Conservation (phyloP, 2,888 invertebrate genomes). For the Schrankia costaestrigalis region DNA sequence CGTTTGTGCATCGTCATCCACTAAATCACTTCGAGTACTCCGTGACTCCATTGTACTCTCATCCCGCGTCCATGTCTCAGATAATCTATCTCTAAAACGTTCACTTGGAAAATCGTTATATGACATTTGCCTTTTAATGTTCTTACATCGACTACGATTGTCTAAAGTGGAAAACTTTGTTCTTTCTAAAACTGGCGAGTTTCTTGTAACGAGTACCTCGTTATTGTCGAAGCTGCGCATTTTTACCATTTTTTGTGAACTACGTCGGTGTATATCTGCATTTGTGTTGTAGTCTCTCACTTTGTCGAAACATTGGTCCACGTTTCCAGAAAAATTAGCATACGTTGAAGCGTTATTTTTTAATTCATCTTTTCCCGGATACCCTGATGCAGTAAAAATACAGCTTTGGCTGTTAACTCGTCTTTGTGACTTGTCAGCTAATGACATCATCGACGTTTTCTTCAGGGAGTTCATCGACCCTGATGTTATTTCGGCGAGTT, state of each 20-base stretch:
- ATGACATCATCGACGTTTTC: slow-evolving; percentile 71
- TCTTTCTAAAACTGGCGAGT: slow-evolving; percentile 53
- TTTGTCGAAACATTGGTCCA: slow-evolving; percentile 75
- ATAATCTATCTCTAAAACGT: slow-evolving; percentile 59
- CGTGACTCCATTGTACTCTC: slow-evolving; percentile 56
- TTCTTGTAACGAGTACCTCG: slow-evolving; percentile 55
- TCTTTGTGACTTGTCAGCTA: slow-evolving; percentile 68
- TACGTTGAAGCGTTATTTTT: slow-evolving; percentile 66
- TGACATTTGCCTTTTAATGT: slow-evolving; percentile 74
- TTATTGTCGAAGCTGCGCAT: slow-evolving; percentile 70
- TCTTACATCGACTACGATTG: slow-evolving; percentile 70
- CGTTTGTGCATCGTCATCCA: slow-evolving; percentile 60
- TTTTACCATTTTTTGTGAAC: slow-evolving; percentile 58
- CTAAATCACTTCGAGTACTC: slow-evolving; percentile 56
- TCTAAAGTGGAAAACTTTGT: slow-evolving; percentile 75
- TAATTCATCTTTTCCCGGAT: slow-evolving; percentile 62
- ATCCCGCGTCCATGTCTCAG: slow-evolving; percentile 61
- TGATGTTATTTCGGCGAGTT: slow-evolving; percentile 72
- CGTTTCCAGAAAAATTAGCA: slow-evolving; percentile 73
- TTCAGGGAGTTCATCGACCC: slow-evolving; percentile 70
- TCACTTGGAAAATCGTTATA: slow-evolving; percentile 76
- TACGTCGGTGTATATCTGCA: slow-evolving; percentile 47
- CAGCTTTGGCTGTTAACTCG: slow-evolving; percentile 71
- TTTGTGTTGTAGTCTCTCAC: slow-evolving; percentile 58
- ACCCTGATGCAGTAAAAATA: slow-evolving; percentile 62